A percentile compares a stretch with the other conserved stretches of the same genome.
Evolutionary conservation across 1,140 invertebrate genomes (phyloP).

Genomic region (Lordiphosa collinella): DNA sequence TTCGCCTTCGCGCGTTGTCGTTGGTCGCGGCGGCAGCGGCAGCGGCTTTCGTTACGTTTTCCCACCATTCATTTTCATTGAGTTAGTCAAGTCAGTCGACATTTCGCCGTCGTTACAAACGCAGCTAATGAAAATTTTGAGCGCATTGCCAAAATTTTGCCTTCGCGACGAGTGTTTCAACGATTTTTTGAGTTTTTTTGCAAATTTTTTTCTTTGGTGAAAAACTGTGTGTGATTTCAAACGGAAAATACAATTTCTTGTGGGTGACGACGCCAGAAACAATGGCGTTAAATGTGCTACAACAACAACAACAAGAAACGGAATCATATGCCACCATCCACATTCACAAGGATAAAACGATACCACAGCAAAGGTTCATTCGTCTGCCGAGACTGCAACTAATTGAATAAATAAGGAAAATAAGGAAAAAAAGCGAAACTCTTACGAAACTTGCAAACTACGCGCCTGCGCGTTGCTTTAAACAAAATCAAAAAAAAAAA

Average conservation of each 20-base stretch:
- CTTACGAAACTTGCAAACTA: not conserved
- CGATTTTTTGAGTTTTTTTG: constrained; percentile 20
- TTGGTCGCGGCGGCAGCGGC: not conserved
- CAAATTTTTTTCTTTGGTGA: not conserved
- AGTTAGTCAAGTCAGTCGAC: constrained; percentile 19
- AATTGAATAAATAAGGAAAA: not conserved
- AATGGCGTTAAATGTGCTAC: constrained; percentile 60
- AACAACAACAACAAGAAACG: constrained; percentile 1
- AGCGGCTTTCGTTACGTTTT: constrained; percentile 7
- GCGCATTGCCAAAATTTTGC: constrained; percentile 14
- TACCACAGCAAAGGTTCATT: not conserved
- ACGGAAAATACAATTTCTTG: not conserved
- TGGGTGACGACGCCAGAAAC: constrained; percentile 25
- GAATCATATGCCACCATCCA: not conserved
- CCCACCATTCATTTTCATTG: constrained; percentile 25
- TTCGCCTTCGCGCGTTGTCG: not conserved
- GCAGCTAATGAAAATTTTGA: constrained; percentile 18
- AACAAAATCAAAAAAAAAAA: too few species aligned
- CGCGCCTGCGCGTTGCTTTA: constrained; percentile 26
- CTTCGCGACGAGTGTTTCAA: constrained; percentile 19
- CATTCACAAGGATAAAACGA: constrained; percentile 1
- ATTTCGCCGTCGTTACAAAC: constrained; percentile 28
- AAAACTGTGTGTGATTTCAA: constrained; percentile 17
- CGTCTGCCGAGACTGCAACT: too few species aligned
- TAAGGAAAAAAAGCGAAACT: constrained; percentile 4